phyloP scores from a whole-genome alignment of 2,888 invertebrate genomes.

The Hybos culiciformis region DNA sequence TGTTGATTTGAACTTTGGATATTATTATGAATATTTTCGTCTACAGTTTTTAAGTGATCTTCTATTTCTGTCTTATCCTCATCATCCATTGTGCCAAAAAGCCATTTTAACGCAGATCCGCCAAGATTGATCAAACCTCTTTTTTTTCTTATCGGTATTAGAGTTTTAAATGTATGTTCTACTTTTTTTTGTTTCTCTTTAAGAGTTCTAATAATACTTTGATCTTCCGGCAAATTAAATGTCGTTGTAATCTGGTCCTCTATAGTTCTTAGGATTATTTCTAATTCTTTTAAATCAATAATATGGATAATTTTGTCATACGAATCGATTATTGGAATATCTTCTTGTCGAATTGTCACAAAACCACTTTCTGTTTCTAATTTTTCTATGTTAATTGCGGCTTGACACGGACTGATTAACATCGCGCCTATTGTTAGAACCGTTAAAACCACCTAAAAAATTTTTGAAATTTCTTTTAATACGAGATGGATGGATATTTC shows the following conservation, averaged over 20 bases:
- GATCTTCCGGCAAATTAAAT: not conserved
- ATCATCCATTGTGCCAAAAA: constrained; percentile 13
- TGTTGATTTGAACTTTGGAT: not conserved
- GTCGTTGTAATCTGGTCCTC: not conserved
- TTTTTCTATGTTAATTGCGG: not conserved
- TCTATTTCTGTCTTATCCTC: constrained; percentile 11
- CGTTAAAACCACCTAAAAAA: too few relatives aligned
- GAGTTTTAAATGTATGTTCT: too few relatives aligned
- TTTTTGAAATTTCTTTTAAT: too few relatives aligned
- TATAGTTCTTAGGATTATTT: too few relatives aligned
- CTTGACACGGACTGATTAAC: not conserved
- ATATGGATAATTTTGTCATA: not conserved
- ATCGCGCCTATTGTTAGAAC: too few relatives aligned
- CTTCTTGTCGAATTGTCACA: not conserved
- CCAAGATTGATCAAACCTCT: constrained; percentile 11
- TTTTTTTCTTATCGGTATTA: constrained; percentile 4
- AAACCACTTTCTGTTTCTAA: not conserved
- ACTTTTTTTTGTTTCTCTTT: too few relatives aligned
- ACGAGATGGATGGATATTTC: too few relatives aligned
- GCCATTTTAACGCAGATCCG: constrained; percentile 9
- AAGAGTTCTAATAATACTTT: too few relatives aligned
- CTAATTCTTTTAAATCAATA: not conserved
- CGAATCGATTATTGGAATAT: not conserved
- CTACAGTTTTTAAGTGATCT: constrained; percentile 8
- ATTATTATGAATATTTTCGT: constrained; percentile 9